Conservation (phyloP, 2,113 vertebrate genomes). For the Nycticryphes semicollaris region DNA sequence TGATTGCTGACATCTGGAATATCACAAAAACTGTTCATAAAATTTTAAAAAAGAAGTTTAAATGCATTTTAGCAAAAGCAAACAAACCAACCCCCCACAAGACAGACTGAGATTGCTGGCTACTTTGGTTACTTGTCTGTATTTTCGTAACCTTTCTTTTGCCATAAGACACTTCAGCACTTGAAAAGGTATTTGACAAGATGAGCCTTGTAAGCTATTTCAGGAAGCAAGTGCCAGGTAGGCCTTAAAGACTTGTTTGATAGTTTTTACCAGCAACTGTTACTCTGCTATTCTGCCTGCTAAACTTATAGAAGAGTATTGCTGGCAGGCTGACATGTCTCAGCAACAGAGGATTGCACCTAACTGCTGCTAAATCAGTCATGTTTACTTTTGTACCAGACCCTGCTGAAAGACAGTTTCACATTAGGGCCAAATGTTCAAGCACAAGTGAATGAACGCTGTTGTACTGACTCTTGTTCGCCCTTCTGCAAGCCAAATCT, state of each 20-base stretch:
- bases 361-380: background rate
- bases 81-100: background rate
- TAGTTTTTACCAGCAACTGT: background rate
- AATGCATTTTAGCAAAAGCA: background rate
- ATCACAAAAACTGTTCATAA: background rate
- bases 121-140: background rate
- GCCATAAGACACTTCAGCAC: background rate
- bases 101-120: background rate
- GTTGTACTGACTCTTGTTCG: background rate
- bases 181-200: background rate
- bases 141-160: background rate
- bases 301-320: background rate
- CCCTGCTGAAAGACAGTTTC: background rate
- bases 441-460: background rate
- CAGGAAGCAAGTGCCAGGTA: background rate
- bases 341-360: background rate
- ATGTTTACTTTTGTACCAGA: background rate
- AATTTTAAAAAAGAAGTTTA: background rate
- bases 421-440: background rate
- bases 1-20: background rate
- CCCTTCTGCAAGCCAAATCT: background rate
- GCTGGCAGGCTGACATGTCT: background rate
- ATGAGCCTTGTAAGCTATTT: background rate
- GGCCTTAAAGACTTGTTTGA: background rate
- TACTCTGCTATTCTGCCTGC: background rate